These are phyloP conservation scores for Polypterus bichir DNA, from an alignment of 2,113 vertebrate genomes.

Conservation along the genomic window DNA sequence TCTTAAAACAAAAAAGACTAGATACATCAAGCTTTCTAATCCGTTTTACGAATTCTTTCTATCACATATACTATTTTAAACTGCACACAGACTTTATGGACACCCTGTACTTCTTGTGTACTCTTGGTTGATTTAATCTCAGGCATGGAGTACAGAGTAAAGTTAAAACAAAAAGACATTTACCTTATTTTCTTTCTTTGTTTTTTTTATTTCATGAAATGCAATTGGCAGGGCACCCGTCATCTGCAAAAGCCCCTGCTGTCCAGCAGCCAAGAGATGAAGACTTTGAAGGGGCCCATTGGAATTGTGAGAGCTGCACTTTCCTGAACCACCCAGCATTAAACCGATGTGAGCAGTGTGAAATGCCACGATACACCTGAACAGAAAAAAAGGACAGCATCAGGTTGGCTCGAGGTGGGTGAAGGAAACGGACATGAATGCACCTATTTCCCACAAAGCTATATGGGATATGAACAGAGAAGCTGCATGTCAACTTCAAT, in stretches of 20 bases:
- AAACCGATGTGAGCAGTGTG: slow-evolving; percentile 96
- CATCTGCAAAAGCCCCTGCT: slow-evolving; percentile 44
- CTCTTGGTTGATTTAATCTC: too few relatives aligned
- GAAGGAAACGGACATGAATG: slow-evolving; percentile 31
- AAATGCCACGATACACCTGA: slow-evolving; percentile 97
- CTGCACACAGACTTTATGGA: too few relatives aligned
- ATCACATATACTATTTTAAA: too few relatives aligned
- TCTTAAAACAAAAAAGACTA: too few relatives aligned
- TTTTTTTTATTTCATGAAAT: background rate
- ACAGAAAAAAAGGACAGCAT: slow-evolving; percentile 20
- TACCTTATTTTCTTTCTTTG: slow-evolving; percentile 1
- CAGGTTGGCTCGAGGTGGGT: slow-evolving; percentile 23
- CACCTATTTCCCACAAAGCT: background rate
- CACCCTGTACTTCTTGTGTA: too few relatives aligned
- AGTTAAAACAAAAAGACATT: too few relatives aligned
- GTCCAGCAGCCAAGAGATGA: slow-evolving; percentile 71
- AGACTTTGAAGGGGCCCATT: slow-evolving; percentile 92
- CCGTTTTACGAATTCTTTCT: too few relatives aligned
- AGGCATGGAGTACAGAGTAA: too few relatives aligned
- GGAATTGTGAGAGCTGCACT: slow-evolving; percentile 97
- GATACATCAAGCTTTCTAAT: too few relatives aligned
- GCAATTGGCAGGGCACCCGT: slow-evolving; percentile 8
- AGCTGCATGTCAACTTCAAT: background rate
- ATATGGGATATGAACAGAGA: slow-evolving; percentile 1
- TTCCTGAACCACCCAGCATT: slow-evolving; percentile 97